Evolutionary conservation across 2,797 vertebrate species (phyloP).

Genomic region (Acanthis flammea): DNA sequence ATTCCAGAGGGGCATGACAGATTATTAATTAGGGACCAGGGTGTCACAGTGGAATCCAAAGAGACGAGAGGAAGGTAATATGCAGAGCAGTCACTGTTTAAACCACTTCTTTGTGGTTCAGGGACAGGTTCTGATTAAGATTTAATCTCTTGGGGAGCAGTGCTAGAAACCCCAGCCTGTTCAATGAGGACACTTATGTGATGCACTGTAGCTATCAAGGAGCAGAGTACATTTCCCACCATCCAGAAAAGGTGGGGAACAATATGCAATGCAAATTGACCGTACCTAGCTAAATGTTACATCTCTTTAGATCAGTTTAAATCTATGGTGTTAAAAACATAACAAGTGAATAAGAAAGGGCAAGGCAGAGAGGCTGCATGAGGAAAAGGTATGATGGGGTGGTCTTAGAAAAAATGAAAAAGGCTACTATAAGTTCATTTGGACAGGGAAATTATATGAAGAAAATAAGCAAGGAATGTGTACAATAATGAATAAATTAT

Average conservation of each 20-base stretch:
- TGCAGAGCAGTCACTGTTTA: neutral
- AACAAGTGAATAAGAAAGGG: neutral
- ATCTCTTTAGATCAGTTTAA: neutral
- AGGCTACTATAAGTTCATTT: neutral
- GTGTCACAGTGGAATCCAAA: neutral
- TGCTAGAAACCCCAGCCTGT: neutral
- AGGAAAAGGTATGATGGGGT: neutral
- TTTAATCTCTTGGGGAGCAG: neutral
- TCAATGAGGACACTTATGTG: neutral
- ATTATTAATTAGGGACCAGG: conserved; percentile 28
- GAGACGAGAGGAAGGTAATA: neutral
- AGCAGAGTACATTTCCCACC: neutral
- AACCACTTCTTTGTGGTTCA: neutral
- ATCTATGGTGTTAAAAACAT: neutral
- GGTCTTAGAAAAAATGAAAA: neutral
- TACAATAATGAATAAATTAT: neutral
- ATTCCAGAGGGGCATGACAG: neutral
- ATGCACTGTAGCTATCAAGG: neutral
- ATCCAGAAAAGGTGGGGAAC: neutral
- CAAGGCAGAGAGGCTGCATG: neutral
- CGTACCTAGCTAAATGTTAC: neutral
- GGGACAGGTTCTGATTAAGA: conserved; percentile 30
- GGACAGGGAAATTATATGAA: neutral
- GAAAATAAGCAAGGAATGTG: neutral
- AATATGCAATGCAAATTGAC: neutral